Conservation (phyloP, 2,888 invertebrate species). For the Kuschelorhynchus macadamiae region DNA sequence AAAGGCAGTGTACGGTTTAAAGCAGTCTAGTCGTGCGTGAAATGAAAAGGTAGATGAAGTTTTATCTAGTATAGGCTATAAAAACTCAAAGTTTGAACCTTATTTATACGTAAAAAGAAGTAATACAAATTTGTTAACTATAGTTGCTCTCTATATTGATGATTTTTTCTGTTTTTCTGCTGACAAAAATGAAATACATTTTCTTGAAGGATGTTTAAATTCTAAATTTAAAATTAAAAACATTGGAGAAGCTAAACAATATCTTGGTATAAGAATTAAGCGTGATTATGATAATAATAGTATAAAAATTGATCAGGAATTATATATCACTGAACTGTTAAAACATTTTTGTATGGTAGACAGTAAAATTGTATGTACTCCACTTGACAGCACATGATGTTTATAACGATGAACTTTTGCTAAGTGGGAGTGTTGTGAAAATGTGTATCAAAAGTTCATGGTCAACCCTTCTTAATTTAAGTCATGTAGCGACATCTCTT, state of each 20-base stretch:
- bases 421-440: too few species aligned
- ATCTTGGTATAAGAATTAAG: conserved; percentile 40
- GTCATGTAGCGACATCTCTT: too few species aligned
- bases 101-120: conserved; percentile 48
- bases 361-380: conserved; percentile 22
- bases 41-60: conserved; percentile 44
- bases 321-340: conserved; percentile 22
- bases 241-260: conserved; percentile 39
- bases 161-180: conserved; percentile 54
- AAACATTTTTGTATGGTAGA: conserved; percentile 26
- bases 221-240: conserved; percentile 48
- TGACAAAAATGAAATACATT: conserved; percentile 34
- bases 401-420: too few species aligned
- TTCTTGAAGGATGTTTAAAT: conserved; percentile 41
- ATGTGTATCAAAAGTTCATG: too few species aligned
- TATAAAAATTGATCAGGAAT: conserved; percentile 36
- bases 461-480: too few species aligned
- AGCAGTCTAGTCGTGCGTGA: conserved; percentile 50
- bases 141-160: conserved; percentile 49
- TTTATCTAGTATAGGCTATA: conserved; percentile 40
- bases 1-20: conserved; percentile 53
- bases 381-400: too few species aligned
- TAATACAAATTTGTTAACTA: conserved; percentile 1
- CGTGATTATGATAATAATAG: conserved; percentile 16
- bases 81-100: conserved; percentile 48